Evolutionary conservation across 1,140 invertebrate genomes (phyloP).

Genomic region (Drosophila insularis): DNA sequence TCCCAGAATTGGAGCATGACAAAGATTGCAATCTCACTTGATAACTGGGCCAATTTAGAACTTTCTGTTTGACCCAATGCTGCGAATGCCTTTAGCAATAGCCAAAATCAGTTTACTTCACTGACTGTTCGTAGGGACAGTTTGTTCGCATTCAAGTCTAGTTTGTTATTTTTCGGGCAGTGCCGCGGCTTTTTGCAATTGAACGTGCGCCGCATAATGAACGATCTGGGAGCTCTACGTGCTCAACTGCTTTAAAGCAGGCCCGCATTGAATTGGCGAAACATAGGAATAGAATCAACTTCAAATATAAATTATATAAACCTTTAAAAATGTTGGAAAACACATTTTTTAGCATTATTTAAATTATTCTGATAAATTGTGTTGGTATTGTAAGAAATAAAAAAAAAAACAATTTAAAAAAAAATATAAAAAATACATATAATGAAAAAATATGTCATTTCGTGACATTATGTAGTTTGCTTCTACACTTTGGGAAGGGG

Average conservation of each 20-base stretch:
- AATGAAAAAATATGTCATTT: no score
- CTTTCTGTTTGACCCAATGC: constrained; percentile 27
- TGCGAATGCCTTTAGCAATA: constrained; percentile 4
- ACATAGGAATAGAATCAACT: no score
- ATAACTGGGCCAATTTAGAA: constrained; percentile 49
- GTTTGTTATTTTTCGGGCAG: not conserved
- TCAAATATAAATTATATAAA: no score
- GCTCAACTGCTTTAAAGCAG: not conserved
- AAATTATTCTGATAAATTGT: no score
- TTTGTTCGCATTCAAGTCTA: not conserved
- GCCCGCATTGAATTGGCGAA: not conserved
- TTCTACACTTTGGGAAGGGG: no score
- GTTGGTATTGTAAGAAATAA: no score
- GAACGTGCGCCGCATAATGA: not conserved
- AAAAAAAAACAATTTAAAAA: no score
- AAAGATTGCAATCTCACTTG: constrained; percentile 15
- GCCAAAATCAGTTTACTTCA: not conserved
- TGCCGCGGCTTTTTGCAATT: constrained; percentile 2
- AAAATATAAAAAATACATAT: no score
- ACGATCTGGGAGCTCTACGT: not conserved
- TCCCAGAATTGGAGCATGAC: constrained; percentile 8
- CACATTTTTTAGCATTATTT: no score
- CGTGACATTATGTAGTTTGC: no score
- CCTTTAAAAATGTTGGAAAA: no score
- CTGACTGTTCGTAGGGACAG: not conserved